Base-by-base conservation (phyloP, 37 sponge, comb jelly and placozoan species). In the Spongia lamella region DNA sequence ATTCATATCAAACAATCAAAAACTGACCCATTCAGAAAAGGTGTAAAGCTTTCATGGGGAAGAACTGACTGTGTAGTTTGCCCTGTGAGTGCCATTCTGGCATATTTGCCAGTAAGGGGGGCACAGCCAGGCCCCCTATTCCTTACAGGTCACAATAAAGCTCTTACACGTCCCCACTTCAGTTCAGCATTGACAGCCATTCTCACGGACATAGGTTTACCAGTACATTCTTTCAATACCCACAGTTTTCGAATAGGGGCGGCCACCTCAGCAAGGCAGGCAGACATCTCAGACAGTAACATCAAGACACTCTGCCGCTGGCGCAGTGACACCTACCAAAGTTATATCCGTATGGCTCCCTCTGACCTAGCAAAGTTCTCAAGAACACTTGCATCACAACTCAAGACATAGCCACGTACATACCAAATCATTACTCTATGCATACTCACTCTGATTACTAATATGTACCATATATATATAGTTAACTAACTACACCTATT, bases 21-120 rank as follows among this genome's bases (percentile, higher is more conserved):
- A 72, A 72, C 73, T 21, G 73, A 72, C 58, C 73, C 56, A 13
- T 55, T 56, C 33, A 13, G 73, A 26, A 34, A 72, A 30, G 73
- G 73, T 15, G 36, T 72, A 14, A 13, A 56, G n/a, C 33, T 72
- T 7, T 72, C 0, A 2, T n/a, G 27, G 32, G 72, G 72, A 3
- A 71, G 31, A 25, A 72, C 73, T 14, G 38, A 31, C 6, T 57
- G 21, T 20, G 73, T 37, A 9, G 30, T 72, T 4, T 72, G 73
- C 9, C 73, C 73, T 0, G 58, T 72, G 0, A 25, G 34, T 7
- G 73, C 58, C 0, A 54, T 72, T 16, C n/a, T 72, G 1, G 20
- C 58, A 0, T 72, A 57, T 5, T 30, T 72, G 17, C 22, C 5
- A 22, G 40, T 72, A 7, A 54, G 73, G 15, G 58, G 58, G 0